phyloP scores from a whole-genome alignment of 2,888 invertebrate genomes.

The Drosophila parthenogenetica region DNA sequence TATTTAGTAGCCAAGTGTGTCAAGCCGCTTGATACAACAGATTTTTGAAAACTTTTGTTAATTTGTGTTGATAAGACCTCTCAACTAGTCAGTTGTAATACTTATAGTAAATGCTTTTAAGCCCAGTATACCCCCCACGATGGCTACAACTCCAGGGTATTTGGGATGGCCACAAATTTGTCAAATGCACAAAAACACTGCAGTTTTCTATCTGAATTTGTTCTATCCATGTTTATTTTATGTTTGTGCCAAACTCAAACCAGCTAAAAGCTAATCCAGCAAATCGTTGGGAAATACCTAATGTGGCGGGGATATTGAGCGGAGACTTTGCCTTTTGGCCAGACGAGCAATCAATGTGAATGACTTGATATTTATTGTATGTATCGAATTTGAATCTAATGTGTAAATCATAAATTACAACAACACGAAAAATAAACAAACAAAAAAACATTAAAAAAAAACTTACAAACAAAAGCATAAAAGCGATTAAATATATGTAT shows the following conservation, averaged over 20 bases:
- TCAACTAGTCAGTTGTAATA: no score
- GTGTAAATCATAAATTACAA: slow-evolving; percentile 69
- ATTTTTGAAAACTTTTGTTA: no score
- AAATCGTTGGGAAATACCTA: not conserved
- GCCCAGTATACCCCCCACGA: not conserved
- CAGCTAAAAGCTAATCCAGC: slow-evolving; percentile 49
- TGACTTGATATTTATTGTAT: slow-evolving; percentile 65
- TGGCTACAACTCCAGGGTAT: slow-evolving; percentile 21
- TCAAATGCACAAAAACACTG: slow-evolving; percentile 70
- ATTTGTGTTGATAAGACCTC: no score
- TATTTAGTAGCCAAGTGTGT: no score
- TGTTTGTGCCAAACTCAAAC: slow-evolving; percentile 46
- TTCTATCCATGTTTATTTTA: slow-evolving; percentile 61
- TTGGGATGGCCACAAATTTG: slow-evolving; percentile 62
- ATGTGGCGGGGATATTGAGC: not conserved
- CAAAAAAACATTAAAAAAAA: not conserved
- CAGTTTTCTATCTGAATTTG: slow-evolving; percentile 60
- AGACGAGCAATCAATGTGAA: slow-evolving; percentile 49
- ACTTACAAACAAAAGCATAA: slow-evolving; percentile 18
- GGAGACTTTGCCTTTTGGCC: slow-evolving; percentile 3
- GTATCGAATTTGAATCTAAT: slow-evolving; percentile 71
- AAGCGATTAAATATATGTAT: slow-evolving; percentile 27
- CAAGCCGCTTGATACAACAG: no score
- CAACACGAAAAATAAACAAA: slow-evolving; percentile 18
- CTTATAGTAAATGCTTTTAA: no score